Evolutionary conservation across 2,888 invertebrate genomes (phyloP).

Genomic region (Ptychoptera albimana): DNA sequence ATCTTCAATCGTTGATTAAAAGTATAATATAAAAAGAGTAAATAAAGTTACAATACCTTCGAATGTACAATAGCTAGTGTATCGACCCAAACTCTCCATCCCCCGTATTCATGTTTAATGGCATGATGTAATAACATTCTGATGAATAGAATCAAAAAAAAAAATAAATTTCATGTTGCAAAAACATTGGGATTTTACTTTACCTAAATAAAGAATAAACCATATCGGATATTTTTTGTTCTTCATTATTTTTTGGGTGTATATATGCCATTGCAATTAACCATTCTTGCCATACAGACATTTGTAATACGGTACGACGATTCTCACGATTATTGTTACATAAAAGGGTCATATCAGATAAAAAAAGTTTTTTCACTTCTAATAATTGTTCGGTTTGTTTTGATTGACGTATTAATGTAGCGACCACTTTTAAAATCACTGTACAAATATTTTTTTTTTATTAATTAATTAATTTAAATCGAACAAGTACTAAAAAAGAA

Average conservation of each 20-base stretch:
- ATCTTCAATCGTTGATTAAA: background rate
- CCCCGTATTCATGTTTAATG: slow-evolving; percentile 97
- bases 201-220: slow-evolving; percentile 79
- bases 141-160: background rate
- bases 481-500: slow-evolving; percentile 2
- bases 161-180: no score
- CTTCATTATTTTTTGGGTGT: slow-evolving; percentile 87
- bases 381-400: slow-evolving; percentile 82
- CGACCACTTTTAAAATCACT: slow-evolving; percentile 98
- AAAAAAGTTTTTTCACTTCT: slow-evolving; percentile 89
- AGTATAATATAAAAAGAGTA: background rate
- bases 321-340: slow-evolving; percentile 97
- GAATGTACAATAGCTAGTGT: slow-evolving; percentile 98
- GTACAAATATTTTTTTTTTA: slow-evolving; percentile 19
- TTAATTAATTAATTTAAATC: slow-evolving; percentile 1
- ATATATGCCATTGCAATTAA: slow-evolving; percentile 97
- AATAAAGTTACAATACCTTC: slow-evolving; percentile 45
- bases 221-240: slow-evolving; percentile 95
- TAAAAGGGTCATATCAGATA: slow-evolving; percentile 95
- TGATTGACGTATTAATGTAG: slow-evolving; percentile 89
- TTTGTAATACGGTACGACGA: slow-evolving; percentile 89
- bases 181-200: background rate
- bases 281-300: slow-evolving; percentile 99
- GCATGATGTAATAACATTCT: slow-evolving; percentile 97
- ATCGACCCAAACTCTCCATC: slow-evolving; percentile 99